Conservation (phyloP, 2,113 vertebrate genomes). For the Nothobranchius kuhntae region DNA sequence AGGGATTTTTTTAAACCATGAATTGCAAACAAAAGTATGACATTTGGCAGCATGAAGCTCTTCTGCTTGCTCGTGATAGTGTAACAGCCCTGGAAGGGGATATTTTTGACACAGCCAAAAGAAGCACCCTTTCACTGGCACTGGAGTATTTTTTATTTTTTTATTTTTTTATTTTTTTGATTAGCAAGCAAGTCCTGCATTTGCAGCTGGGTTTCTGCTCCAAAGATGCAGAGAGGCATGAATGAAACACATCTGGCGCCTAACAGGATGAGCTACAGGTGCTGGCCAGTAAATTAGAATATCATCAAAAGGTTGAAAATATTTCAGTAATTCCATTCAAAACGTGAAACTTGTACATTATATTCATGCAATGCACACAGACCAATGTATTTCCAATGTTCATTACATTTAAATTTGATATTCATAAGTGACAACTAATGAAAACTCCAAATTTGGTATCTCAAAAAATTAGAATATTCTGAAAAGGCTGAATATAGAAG, state of each 20-base stretch:
- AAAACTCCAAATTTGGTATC: no score
- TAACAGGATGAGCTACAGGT: neutral
- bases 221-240: conserved; percentile 1
- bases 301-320: no score
- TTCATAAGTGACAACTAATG: no score
- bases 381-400: no score
- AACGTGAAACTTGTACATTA: no score
- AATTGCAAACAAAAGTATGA: conserved; percentile 30
- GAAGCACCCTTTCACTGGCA: conserved; percentile 17
- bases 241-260: conserved; percentile 4
- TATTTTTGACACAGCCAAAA: conserved; percentile 30
- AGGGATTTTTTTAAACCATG: conserved; percentile 25
- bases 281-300: no score
- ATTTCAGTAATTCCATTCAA: no score
- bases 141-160: conserved; percentile 16
- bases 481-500: no score
- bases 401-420: no score
- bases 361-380: no score
- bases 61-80: conserved; percentile 57
- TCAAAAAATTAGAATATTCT: no score
- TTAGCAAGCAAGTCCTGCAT: conserved; percentile 26
- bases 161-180: neutral
- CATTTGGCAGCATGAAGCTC: conserved; percentile 33
- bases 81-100: conserved; percentile 34
- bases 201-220: conserved; percentile 18